Evolutionary conservation across 2,797 vertebrate genomes (phyloP).

Genomic region (Acrossocheilus wenchowensis): DNA sequence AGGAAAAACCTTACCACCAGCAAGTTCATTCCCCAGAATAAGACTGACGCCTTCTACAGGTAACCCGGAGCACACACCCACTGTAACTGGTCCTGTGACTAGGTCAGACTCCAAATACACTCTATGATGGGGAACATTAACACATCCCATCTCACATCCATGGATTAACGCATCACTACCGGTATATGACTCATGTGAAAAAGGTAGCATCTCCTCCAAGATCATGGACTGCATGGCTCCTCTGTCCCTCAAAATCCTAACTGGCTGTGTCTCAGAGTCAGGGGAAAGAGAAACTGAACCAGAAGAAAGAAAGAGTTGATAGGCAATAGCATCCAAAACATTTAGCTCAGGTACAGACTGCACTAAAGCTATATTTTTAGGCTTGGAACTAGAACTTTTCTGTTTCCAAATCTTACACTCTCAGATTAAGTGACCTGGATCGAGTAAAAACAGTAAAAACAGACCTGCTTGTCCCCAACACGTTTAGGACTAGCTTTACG

Average conservation of each 20-base stretch:
- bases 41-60: not conserved
- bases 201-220: not conserved
- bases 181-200: not conserved
- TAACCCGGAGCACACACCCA: not conserved
- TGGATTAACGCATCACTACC: constrained; percentile 3
- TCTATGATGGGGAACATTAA: not conserved
- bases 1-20: constrained; percentile 1
- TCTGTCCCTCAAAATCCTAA: not conserved
- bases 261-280: not conserved
- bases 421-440: not conserved
- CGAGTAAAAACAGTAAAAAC: not conserved
- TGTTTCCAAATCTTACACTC: constrained; percentile 1
- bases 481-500: too few species aligned
- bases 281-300: not conserved
- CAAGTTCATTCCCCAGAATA: not conserved
- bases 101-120: not conserved
- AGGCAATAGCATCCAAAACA: not conserved
- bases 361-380: not conserved
- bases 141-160: not conserved
- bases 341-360: not conserved
- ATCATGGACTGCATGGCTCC: not conserved
- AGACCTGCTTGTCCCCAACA: too few species aligned
- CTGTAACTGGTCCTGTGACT: not conserved
- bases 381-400: not conserved
- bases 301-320: not conserved